Evolutionary conservation across 37 sponge, comb jelly and placozoan genomes (phyloP).

Genomic region (Bolinopsis microptera): DNA sequence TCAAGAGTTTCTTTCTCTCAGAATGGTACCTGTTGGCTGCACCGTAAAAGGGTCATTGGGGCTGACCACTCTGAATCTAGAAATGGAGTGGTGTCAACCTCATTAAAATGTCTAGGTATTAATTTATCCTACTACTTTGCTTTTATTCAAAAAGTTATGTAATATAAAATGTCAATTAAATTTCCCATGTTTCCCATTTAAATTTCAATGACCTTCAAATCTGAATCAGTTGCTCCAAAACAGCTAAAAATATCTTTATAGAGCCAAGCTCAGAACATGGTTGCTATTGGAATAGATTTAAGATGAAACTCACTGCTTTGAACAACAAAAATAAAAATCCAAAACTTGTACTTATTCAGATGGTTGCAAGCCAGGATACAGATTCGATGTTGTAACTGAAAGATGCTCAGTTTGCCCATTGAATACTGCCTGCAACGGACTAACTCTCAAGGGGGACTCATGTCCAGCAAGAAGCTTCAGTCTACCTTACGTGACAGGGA

Average conservation of each 20-base stretch:
- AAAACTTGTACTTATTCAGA: not conserved
- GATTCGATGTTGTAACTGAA: not conserved
- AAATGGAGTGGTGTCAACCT: not conserved
- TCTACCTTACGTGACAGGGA: not conserved
- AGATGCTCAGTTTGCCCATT: not conserved
- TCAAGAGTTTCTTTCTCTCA: not conserved
- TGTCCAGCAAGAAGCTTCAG: not conserved
- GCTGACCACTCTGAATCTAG: not conserved
- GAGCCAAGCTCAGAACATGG: too few relatives aligned
- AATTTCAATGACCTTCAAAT: too few relatives aligned
- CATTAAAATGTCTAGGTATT: not conserved
- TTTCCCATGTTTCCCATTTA: too few relatives aligned
- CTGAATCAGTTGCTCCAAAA: too few relatives aligned
- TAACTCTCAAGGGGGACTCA: not conserved
- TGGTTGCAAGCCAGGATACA: not conserved
- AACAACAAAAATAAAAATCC: too few relatives aligned
- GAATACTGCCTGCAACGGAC: not conserved
- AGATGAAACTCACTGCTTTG: too few relatives aligned
- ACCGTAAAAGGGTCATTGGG: not conserved
- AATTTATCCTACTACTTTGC: too few relatives aligned
- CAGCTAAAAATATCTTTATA: too few relatives aligned
- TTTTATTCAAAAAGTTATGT: too few relatives aligned
- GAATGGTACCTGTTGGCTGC: not conserved
- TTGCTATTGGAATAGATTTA: too few relatives aligned
- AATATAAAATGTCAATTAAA: too few relatives aligned